These are phyloP conservation scores for Elephas maximus DNA, from an alignment of 2,113 vertebrate genomes.

Conservation along the genomic window DNA sequence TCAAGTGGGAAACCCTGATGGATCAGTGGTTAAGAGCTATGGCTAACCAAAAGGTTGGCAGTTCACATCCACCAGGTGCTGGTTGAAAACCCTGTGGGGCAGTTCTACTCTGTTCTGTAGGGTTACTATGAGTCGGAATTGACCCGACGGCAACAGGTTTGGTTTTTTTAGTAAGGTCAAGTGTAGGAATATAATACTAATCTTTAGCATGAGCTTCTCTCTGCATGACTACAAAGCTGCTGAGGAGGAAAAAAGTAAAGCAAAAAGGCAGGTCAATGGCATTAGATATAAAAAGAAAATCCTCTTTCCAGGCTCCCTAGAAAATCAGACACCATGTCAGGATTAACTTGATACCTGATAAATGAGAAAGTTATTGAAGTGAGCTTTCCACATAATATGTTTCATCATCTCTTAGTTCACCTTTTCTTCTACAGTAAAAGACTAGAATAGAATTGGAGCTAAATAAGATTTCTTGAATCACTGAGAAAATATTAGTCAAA, in stretches of 20 bases:
- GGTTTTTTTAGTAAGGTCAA: slow-evolving; percentile 22
- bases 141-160: too few relatives aligned
- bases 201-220: slow-evolving; percentile 62
- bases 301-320: slow-evolving; percentile 64
- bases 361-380: slow-evolving; percentile 70
- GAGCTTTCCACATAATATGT: slow-evolving; percentile 52
- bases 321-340: slow-evolving; percentile 75
- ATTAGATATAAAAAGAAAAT: slow-evolving; percentile 77
- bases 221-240: neutral
- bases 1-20: neutral
- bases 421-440: slow-evolving; percentile 58
- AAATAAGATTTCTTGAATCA: neutral
- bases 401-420: slow-evolving; percentile 67
- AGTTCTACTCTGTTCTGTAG: too few relatives aligned
- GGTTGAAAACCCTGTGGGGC: too few relatives aligned
- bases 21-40: too few relatives aligned
- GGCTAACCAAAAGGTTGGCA: too few relatives aligned
- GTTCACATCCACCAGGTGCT: too few relatives aligned
- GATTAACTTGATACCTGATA: slow-evolving; percentile 71
- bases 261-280: slow-evolving; percentile 69
- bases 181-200: slow-evolving; percentile 57
- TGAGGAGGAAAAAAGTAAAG: slow-evolving; percentile 57
- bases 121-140: too few relatives aligned
- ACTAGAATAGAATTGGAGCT: slow-evolving; percentile 48
- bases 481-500: slow-evolving; percentile 32